Conservation (phyloP, 2,113 vertebrate species). For the Cebidichthys violaceus region DNA sequence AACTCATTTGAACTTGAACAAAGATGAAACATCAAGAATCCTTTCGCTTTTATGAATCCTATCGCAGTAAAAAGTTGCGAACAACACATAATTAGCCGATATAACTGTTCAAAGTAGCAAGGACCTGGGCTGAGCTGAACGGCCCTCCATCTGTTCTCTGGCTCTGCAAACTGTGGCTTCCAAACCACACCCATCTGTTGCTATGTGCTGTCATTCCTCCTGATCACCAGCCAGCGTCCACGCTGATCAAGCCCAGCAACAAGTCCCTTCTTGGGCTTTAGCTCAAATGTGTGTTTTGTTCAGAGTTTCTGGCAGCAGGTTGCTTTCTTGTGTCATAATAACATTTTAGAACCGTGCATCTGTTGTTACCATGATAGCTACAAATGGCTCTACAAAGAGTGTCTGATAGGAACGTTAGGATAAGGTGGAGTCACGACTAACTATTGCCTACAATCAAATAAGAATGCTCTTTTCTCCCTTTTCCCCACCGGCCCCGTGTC, state of each 20-base stretch:
- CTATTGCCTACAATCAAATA: conserved; percentile 1
- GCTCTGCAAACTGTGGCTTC: conserved; percentile 50
- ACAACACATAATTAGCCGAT: conserved; percentile 14
- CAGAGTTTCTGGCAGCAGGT: conserved; percentile 33
- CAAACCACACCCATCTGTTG: conserved; percentile 74
- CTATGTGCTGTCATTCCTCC: conserved; percentile 17
- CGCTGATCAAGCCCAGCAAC: conserved; percentile 9
- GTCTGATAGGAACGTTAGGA: background rate
- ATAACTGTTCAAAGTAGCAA: conserved; percentile 59
- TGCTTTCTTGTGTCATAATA: conserved; percentile 32
- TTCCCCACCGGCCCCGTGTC: conserved; percentile 48
- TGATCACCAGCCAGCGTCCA: conserved; percentile 34
- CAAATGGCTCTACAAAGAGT: background rate
- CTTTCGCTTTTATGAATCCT: background rate
- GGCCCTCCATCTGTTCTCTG: conserved; percentile 71
- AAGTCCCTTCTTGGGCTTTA: conserved; percentile 7
- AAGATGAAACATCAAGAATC: background rate
- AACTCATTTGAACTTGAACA: background rate
- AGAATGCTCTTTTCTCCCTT: conserved; percentile 43
- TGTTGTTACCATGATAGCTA: background rate
- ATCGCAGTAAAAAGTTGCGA: conserved; percentile 3
- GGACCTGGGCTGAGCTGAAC: conserved; percentile 40
- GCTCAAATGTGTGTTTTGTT: conserved; percentile 29
- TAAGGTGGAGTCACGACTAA: background rate
- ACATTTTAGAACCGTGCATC: background rate